phyloP scores from a whole-genome alignment of 2,797 vertebrate genomes.

The Cygnus olor region DNA sequence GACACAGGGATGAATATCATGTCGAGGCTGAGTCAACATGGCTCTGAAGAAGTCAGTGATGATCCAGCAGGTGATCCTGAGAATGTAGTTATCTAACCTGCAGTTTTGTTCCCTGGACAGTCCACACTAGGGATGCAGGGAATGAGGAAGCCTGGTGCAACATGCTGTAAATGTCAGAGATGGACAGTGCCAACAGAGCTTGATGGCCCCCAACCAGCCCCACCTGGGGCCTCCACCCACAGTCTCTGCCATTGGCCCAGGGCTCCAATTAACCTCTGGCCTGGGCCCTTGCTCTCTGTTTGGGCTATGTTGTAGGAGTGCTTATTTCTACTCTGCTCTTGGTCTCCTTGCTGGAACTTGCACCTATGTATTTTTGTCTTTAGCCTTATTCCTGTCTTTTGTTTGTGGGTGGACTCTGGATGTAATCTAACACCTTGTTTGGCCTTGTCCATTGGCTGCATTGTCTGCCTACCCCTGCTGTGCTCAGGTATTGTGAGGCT shows the following conservation, averaged over 20 bases:
- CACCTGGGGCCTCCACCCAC: not conserved
- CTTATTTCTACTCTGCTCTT: fast-evolving
- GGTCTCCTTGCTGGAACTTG: not conserved
- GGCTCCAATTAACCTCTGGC: not conserved
- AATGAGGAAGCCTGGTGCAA: not conserved
- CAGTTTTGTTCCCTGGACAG: not conserved
- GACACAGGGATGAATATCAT: not conserved
- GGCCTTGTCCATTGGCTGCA: not conserved
- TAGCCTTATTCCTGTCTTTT: not conserved
- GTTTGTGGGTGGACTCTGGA: not conserved
- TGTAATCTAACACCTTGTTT: not conserved
- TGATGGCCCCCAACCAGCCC: not conserved
- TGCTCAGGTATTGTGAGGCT: not conserved
- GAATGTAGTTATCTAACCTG: not conserved
- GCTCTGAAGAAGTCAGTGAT: not conserved
- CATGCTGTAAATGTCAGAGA: not conserved
- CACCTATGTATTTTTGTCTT: not conserved
- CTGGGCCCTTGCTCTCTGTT: fast-evolving
- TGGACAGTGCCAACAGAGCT: not conserved
- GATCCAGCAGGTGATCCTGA: not conserved
- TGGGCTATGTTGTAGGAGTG: not conserved
- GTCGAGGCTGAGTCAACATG: not conserved
- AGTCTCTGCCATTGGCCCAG: not conserved
- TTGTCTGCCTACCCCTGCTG: not conserved
- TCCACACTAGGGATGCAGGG: not conserved